These are phyloP conservation scores for Slavum lentiscoides DNA, from an alignment of 2,888 invertebrate genomes.

Conservation along the genomic window DNA sequence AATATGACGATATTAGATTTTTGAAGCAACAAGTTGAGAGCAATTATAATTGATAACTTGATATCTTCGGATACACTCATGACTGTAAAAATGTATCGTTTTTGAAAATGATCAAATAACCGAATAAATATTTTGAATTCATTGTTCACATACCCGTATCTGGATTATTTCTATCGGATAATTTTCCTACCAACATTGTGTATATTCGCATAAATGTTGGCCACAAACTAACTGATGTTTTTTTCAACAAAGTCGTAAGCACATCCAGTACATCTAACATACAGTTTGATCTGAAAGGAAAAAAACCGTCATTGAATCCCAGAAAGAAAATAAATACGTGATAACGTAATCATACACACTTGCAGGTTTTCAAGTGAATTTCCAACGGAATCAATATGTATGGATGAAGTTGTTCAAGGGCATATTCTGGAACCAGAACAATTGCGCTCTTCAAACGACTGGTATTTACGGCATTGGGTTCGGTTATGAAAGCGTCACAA, in stretches of 20 bases:
- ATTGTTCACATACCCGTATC: conserved; percentile 54
- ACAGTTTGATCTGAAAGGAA: conserved; percentile 1
- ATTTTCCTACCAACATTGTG: conserved; percentile 59
- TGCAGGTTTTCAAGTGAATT: conserved; percentile 57
- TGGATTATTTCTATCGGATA: conserved; percentile 64
- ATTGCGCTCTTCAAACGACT: conserved; percentile 3
- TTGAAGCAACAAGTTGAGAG: conserved; percentile 64
- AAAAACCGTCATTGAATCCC: not conserved
- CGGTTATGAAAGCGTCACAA: conserved; percentile 49
- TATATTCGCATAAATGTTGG: conserved; percentile 29
- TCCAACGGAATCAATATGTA: conserved; percentile 64
- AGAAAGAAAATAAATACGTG: not conserved
- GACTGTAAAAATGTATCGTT: conserved; percentile 61
- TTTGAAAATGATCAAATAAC: not conserved
- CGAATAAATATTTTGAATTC: not conserved
- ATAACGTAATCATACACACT: conserved; percentile 20
- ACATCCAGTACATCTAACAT: conserved; percentile 21
- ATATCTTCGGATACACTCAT: conserved; percentile 68
- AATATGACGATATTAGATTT: conserved; percentile 64
- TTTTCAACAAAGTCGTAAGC: conserved; percentile 21
- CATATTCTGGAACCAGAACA: not conserved
- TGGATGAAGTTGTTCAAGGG: conserved; percentile 62
- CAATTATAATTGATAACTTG: conserved; percentile 65
- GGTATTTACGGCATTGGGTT: conserved; percentile 31
- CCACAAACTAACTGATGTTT: conserved; percentile 26